Evolutionary conservation across 2,888 invertebrate species (phyloP), one percentile per base, ranked within the genome.

Genomic region (Ophion ventricosus): DNA sequence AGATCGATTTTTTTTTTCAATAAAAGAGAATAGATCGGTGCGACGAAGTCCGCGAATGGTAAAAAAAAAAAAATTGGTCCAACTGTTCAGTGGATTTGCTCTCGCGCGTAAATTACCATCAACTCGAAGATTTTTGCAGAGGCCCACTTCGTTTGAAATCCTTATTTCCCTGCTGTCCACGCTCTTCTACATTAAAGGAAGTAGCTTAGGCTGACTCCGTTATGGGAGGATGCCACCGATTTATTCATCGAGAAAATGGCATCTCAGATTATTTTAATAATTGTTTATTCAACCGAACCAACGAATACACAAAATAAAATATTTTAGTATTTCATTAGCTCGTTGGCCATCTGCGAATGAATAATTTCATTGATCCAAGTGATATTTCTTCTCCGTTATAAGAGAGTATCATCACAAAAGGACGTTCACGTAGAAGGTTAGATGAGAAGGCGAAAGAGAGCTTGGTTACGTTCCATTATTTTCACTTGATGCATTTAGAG

Each of bases 401-500:
- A 29, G n/a, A 8, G 4, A 70, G 57, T 20, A 10, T 69, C 49
- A 29, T 23, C 35, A 7, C 35, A 35, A 57, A 59, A 74, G 25
- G 17, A 61, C n/a, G 35, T 72, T 70, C 57, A 23, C n/a, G 57
- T 49, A 64, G 17, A 72, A 67, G n/a, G 80, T 20, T 14, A 29
- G 35, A 73, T 20, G 26, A 83, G 26, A 63, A 40, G 25, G 10
- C 49, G 43, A 64, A 63, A 72, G 29, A 79, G 78, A 74, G 43
- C 61, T 79, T 70, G 25, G 70, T 66, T 66, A 80, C 72, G 59
- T 59, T 56, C 54, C 57, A 80, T 73, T 64, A 59, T 83, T 80
- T 80, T 80, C 76, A 76, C 72, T 80, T 72, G 75, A 83, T 66
- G 76, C 67, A 76, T 72, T 80, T 76, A 40, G 64, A 80, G 73